Percentiles rank a stretch among this genome's conserved stretches.
Evolutionary conservation across 1,140 invertebrate genomes (phyloP).

Genomic region (Ctenoplectra terminalis): DNA sequence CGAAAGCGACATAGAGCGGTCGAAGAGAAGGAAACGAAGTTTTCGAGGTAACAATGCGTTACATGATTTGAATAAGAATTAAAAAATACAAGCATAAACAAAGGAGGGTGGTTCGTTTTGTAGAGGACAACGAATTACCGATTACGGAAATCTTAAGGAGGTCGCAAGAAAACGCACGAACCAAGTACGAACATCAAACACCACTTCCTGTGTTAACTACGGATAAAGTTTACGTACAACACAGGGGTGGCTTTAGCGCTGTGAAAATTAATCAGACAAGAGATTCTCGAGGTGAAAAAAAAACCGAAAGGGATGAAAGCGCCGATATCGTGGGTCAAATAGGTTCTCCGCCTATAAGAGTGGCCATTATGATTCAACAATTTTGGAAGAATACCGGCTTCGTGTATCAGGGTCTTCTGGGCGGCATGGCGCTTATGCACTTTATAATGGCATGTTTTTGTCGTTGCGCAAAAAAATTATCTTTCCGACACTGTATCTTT

Average conservation of each 20-base stretch:
- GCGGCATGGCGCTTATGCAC: conserved; percentile 79
- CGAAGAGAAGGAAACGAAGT: neutral
- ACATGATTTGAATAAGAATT: neutral
- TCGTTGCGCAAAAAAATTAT: neutral
- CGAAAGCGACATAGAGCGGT: neutral
- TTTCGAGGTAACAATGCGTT: neutral
- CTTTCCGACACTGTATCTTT: no score
- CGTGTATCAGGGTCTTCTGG: conserved; percentile 79
- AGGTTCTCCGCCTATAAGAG: conserved; percentile 70
- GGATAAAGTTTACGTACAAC: conserved; percentile 80
- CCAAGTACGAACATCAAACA: conserved; percentile 75
- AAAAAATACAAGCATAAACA: neutral
- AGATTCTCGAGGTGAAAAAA: neutral
- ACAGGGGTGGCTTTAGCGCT: conserved; percentile 78
- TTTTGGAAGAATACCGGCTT: conserved; percentile 73
- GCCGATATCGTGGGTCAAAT: conserved; percentile 27
- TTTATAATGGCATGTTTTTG: conserved; percentile 73
- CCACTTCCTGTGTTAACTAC: conserved; percentile 75
- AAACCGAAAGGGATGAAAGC: neutral
- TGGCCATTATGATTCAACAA: conserved; percentile 76
- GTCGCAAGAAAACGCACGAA: conserved; percentile 70
- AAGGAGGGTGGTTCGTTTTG: neutral
- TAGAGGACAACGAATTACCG: conserved; percentile 72
- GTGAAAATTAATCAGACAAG: conserved; percentile 72
- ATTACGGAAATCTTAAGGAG: conserved; percentile 78